A percentile compares a stretch with the other conserved stretches of the same genome.
Conservation (phyloP, 2,888 invertebrate genomes). For the Platerodrilus igneus region DNA sequence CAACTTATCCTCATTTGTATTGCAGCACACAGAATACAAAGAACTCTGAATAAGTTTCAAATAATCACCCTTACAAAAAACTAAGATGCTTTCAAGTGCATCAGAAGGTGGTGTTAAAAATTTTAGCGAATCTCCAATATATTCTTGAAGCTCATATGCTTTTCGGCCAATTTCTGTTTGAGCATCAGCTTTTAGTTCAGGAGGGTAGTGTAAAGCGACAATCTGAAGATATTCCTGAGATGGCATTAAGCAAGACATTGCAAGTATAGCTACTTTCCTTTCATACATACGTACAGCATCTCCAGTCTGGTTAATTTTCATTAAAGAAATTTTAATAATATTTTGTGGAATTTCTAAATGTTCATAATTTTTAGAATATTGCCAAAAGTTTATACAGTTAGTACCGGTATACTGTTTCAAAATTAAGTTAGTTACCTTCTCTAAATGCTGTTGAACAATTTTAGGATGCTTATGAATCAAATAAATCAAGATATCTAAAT, state of each 20-base stretch:
- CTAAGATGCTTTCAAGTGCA: slow-evolving; percentile 9
- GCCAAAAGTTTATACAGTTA: too few relatives aligned
- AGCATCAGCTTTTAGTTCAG: slow-evolving; percentile 1
- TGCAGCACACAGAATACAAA: slow-evolving; percentile 7
- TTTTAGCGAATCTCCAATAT: slow-evolving; percentile 7
- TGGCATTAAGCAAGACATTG: slow-evolving; percentile 5
- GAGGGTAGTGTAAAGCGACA: slow-evolving; percentile 3
- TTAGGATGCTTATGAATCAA: neutral
- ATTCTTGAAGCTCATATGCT: slow-evolving; percentile 4
- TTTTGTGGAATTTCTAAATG: slow-evolving; percentile 11
- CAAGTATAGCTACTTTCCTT: too few relatives aligned
- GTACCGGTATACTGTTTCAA: neutral
- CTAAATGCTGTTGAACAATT: neutral
- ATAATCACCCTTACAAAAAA: slow-evolving; percentile 12
- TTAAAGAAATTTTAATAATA: too few relatives aligned
- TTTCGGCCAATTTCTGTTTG: slow-evolving; percentile 1
- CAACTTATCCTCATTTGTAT: slow-evolving; percentile 11
- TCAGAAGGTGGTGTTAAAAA: slow-evolving; percentile 10
- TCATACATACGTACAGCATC: too few relatives aligned
- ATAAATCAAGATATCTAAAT: too few relatives aligned
- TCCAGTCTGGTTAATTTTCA: too few relatives aligned
- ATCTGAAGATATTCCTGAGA: slow-evolving; percentile 1
- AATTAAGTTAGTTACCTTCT: neutral
- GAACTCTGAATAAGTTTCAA: slow-evolving; percentile 10
- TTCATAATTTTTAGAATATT: slow-evolving; percentile 6